Base-by-base conservation (phyloP, 37 sponge, comb jelly and placozoan species). In the Crambe crambe region DNA sequence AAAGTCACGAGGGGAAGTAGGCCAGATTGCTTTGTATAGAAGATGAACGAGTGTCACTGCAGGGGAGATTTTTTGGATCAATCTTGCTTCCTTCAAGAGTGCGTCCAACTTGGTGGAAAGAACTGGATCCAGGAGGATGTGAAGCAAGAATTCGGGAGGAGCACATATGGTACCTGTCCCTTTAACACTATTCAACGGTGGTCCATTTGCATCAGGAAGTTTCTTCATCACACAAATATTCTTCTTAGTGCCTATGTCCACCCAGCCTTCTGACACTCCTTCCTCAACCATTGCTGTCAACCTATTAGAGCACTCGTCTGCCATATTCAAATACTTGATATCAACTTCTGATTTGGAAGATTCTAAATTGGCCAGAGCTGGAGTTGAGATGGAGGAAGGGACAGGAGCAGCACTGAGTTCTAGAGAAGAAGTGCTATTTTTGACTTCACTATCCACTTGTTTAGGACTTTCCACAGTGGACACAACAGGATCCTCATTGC, bases 1-100 rank as follows among this genome's bases (percentile, higher is more conserved):
- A 39, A 94, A 87, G 37, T 94, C 94, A 38, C 94, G 75, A 6
- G 85, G 77, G 8, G 88, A 41, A 6, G 94, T 94, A 0, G 94
- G 94, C 82, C 90, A 85, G 37, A 94, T 78, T 0, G 88, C 74
- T 37, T 90, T 83, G 71, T 90, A 94, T 31, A 75, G 57, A 10
- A 94, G 63, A 0, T 85, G 82, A 3, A 80, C 54, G 6, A 85
- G n/a, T 2, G 58, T 63, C 20, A 84, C 61, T 0, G 80, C 72
- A 23, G 60, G 22, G 21, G 73, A 58, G 20, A 85, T 60, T 17
- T 70, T 27, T 6, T 87, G 68, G 21, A 77, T 57, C 0, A 85
- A 12, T 21, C 70, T 70, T 4, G 54, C 18, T 17, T 94, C 84
- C 40, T 94, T 86, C 61, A 90, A 70, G 81, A 94, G 43, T 31